Percentiles rank a stretch among this genome's conserved stretches.
These are phyloP conservation scores for Aspiorhynchus laticeps DNA, from an alignment of 2,113 vertebrate genomes.

Conservation along the genomic window DNA sequence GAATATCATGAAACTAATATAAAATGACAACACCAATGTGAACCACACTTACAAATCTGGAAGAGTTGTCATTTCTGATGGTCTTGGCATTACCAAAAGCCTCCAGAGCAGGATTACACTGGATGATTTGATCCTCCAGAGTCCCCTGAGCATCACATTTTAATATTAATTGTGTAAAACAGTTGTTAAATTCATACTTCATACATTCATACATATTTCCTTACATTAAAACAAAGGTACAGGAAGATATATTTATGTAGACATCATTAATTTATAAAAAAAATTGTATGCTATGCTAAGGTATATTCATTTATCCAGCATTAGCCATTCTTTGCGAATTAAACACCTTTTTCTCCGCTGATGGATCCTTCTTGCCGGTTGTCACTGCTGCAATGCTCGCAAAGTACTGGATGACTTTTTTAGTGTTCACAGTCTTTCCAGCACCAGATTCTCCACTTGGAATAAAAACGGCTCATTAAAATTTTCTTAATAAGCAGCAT, in stretches of 20 bases:
- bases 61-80: slow-evolving; percentile 19
- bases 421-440: slow-evolving; percentile 87
- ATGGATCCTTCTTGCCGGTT: slow-evolving; percentile 76
- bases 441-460: slow-evolving; percentile 56
- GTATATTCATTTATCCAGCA: neutral
- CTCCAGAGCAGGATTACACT: slow-evolving; percentile 9
- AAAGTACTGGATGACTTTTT: slow-evolving; percentile 75
- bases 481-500: neutral
- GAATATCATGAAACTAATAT: neutral
- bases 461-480: neutral
- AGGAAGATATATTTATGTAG: neutral
- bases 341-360: slow-evolving; percentile 62
- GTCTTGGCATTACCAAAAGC: slow-evolving; percentile 17
- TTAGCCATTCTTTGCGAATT: neutral
- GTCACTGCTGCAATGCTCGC: slow-evolving; percentile 75
- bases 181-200: neutral
- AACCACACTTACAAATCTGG: slow-evolving; percentile 2
- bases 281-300: neutral
- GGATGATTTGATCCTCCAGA: slow-evolving; percentile 27
- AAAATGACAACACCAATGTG: neutral
- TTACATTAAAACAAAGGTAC: neutral
- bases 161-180: neutral
- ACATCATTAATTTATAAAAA: neutral
- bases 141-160: slow-evolving; percentile 1
- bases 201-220: neutral